Base-by-base conservation (phyloP, 2,113 vertebrate species). In the Galeopterus variegatus region DNA sequence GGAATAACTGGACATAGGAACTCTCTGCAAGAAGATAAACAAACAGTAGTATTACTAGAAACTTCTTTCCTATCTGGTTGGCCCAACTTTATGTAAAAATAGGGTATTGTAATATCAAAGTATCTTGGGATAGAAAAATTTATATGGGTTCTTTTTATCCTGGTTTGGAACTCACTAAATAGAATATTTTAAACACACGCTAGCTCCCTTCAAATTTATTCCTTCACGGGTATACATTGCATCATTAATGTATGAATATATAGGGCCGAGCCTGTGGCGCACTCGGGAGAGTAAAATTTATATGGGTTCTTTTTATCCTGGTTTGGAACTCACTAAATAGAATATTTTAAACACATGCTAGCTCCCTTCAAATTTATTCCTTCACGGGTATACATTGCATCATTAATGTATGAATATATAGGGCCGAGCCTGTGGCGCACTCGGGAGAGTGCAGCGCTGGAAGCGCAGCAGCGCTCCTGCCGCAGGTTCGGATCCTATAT, bases 61-160 rank as follows among this genome's bases (percentile, higher is more conserved):
- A 88, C 17, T 52, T 91, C 21, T 85, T 96, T 89, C 15, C 33
- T 31, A 72, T 93, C 31, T 88, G 28, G 24, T 84, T 77, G 31
- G 69, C 50, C 41, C 26, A 88, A 77, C 18, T 77, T 93, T 88
- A 62, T 90, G 23, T 96, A 60, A 94, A 95, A 90, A 90, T 81
- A 79, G 54, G 10, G 26, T 81, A 45, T 73, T 93, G 33, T 14
- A 17, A 8, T 64, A 77, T 86, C 82, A 81, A 6, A 88, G 31
- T 94, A 21, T 88, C 60, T 94, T 90, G 50, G 36, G 14, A 77
- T 70, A 88, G 48, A 80, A 69, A 10, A 82, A 2, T 65, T 83
- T 85, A 86, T 80, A 24, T 70, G 58, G 19, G 6, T 65, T 97
- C 13, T 88, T 94, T 77, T 67, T 48, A 77, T 90, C 96, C 76